These are phyloP conservation scores for Anoplophora glabripennis DNA, from an alignment of 1,140 invertebrate species.

Conservation along the genomic window DNA sequence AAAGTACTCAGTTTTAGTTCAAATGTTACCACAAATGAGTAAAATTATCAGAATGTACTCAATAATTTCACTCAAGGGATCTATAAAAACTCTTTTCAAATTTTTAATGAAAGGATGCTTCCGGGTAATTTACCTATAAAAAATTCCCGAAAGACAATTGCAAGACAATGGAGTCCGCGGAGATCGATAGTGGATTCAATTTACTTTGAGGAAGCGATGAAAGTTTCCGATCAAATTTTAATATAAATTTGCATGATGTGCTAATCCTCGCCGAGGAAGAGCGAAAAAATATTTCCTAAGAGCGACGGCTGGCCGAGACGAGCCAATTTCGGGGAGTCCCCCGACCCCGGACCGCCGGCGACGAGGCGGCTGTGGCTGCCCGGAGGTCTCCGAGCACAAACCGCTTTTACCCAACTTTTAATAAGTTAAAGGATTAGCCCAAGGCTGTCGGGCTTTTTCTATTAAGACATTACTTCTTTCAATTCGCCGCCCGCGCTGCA, in stretches of 20 bases:
- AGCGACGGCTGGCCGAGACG: slow-evolving; percentile 37
- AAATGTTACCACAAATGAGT: too few species aligned
- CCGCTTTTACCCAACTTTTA: slow-evolving; percentile 45
- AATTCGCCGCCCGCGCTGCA: too few species aligned
- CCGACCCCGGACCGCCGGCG: slow-evolving; percentile 26
- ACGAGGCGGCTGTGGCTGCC: slow-evolving; percentile 22
- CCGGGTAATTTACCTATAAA: too few species aligned
- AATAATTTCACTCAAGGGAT: too few species aligned
- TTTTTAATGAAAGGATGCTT: too few species aligned
- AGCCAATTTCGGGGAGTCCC: slow-evolving; percentile 39
- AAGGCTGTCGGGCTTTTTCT: slow-evolving; percentile 33
- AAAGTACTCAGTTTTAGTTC: too few species aligned
- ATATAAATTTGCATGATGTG: slow-evolving; percentile 46
- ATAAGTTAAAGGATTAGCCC: slow-evolving; percentile 45
- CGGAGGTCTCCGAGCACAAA: slow-evolving; percentile 34
- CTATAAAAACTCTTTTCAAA: too few species aligned
- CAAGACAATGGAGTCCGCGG: slow-evolving; percentile 8
- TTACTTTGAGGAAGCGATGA: slow-evolving; percentile 16
- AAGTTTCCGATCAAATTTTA: slow-evolving; percentile 39
- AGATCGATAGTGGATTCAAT: too few species aligned
- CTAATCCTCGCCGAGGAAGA: slow-evolving; percentile 32
- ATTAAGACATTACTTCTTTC: slow-evolving; percentile 11
- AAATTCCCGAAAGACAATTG: slow-evolving; percentile 19
- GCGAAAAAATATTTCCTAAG: slow-evolving; percentile 34
- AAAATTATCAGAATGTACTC: too few species aligned